Base-by-base conservation (phyloP, 2,113 vertebrate genomes). In the Dermatemys mawii region DNA sequence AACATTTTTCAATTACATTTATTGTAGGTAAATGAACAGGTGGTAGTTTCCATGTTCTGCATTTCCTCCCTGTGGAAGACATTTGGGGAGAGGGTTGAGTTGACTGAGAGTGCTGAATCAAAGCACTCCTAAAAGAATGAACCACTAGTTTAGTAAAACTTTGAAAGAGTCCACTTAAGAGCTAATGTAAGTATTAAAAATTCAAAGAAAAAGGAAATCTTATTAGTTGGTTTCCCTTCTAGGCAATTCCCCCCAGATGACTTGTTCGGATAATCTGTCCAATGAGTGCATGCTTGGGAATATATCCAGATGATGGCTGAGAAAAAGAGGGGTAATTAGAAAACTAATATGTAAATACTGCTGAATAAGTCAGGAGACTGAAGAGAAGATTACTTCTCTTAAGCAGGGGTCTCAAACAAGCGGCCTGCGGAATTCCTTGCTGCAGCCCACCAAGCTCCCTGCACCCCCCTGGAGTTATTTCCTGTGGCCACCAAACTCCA, bases 251-350 rank as follows among this genome's bases (percentile, higher is more conserved):
- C 73, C 76, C 73, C 63, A n/a, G 63, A 54, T 80, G n/a, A 1
- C 6, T 8, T 44, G 70, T 29, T 76, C 4, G 11, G 22, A 27
- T 46, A 76, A 46, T 27, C 41, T 19, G 27, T 19, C 44, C 78
- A 27, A 1, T 0, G 35, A 38, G 38, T 46, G 48, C 79, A 46
- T 54, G 27, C 41, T 29, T 55, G 73, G 19, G 41, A 12, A 81
- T 29, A 51, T 0, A 0, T 1, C 0, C 44, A 32, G 46, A 67
- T 55, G 24, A 26, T 51, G 53, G 29, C 54, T 55, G 1, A 67
- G 41, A 5, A 83, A 12, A 55, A 48, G 93, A 81, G 73, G 44
- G 29, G 16, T 44, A 82, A 44, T 21, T 82, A 57, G 14, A n/a
- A 67, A 67, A 46, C 54, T 82, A 44, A 4, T 44, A 57, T 54